Percentiles rank a stretch among this genome's conserved stretches.
phyloP scores from a whole-genome alignment of 2,113 vertebrate genomes.

The Pelecanus crispus region DNA sequence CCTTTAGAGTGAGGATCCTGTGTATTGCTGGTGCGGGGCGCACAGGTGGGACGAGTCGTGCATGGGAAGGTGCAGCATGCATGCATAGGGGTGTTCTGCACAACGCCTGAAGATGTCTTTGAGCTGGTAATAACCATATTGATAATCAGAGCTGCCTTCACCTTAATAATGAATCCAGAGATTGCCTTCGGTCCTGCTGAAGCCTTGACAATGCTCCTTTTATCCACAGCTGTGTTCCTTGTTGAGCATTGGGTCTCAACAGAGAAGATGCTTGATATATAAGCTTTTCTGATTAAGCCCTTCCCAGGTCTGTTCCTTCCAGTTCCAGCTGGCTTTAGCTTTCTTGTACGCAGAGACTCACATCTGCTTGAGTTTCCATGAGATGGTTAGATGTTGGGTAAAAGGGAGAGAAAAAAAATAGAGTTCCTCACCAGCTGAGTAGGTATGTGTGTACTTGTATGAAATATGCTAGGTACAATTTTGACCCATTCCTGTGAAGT shows the following conservation, averaged over 20 bases:
- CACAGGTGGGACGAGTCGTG: rapidly evolving
- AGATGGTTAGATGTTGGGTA: not conserved
- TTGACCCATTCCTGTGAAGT: not conserved
- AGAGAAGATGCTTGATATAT: not conserved
- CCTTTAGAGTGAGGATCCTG: not conserved
- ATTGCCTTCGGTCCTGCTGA: not conserved
- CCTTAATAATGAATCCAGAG: not conserved
- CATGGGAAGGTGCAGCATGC: not conserved
- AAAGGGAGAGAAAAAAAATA: not conserved
- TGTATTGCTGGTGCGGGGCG: not conserved
- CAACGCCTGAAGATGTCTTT: not conserved
- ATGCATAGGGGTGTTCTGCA: not conserved
- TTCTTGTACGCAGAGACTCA: not conserved
- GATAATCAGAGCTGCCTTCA: not conserved
- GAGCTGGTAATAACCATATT: not conserved
- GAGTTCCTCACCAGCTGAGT: not conserved
- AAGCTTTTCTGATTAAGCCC: not conserved
- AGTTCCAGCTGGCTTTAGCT: not conserved
- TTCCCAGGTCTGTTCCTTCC: not conserved
- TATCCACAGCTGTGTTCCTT: not conserved
- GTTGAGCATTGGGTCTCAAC: not conserved
- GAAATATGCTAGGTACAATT: not conserved
- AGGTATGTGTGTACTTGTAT: no score
- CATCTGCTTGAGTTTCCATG: not conserved
- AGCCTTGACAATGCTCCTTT: not conserved